phyloP scores from a whole-genome alignment of 2,113 vertebrate species.

The Daphoenositta chrysoptera region DNA sequence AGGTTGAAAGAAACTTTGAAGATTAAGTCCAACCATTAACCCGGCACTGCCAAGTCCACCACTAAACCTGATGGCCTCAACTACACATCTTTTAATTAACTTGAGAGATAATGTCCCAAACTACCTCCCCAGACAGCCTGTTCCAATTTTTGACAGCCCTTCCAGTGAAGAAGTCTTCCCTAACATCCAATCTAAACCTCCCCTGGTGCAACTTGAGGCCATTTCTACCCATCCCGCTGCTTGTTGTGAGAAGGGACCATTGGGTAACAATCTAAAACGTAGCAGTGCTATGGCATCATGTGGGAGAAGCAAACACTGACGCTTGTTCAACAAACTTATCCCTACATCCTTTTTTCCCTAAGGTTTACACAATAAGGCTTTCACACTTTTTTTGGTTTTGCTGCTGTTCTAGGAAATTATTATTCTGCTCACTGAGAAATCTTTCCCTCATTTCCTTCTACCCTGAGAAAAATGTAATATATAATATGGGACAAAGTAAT shows the following conservation, averaged over 20 bases:
- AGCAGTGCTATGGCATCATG: background rate
- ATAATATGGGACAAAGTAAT: background rate
- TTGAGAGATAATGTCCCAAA: background rate
- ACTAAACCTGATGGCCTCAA: background rate
- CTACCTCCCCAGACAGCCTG: background rate
- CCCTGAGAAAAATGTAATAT: background rate
- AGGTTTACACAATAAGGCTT: background rate
- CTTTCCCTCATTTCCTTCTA: background rate
- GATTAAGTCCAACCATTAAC: background rate
- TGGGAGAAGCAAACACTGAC: background rate
- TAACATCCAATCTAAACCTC: background rate
- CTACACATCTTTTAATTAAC: background rate
- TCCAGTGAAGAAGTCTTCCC: background rate
- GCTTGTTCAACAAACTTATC: background rate
- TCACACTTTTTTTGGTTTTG: background rate
- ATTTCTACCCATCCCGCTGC: background rate
- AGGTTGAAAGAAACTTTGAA: background rate
- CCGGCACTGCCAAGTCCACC: background rate
- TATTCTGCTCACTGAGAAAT: background rate
- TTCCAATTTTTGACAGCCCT: background rate
- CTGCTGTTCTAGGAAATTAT: background rate
- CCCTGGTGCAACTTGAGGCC: no score
- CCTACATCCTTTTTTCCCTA: background rate
- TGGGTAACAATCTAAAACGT: background rate
- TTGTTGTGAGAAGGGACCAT: background rate